Evolutionary conservation across 2,113 vertebrate genomes (phyloP).

Genomic region (Megaleporinus macrocephalus): DNA sequence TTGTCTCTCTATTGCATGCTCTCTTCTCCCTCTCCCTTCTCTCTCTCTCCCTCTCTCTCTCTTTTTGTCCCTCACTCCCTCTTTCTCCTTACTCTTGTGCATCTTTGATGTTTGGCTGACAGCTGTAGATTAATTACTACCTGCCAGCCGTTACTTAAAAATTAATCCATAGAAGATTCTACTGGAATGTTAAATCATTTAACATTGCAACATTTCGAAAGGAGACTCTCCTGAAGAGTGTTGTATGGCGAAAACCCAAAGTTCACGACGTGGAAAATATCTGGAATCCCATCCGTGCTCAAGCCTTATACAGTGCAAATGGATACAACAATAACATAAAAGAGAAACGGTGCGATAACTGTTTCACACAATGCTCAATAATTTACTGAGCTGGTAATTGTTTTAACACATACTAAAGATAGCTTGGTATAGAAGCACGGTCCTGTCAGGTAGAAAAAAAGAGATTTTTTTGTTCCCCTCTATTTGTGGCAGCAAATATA

Average conservation of each 20-base stretch:
- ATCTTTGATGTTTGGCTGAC: constrained; percentile 52
- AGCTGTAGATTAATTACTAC: constrained; percentile 57
- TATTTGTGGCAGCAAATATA: too few species aligned
- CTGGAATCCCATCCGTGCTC: neutral
- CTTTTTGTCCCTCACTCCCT: neutral
- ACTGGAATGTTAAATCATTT: constrained; percentile 49
- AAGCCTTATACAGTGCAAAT: neutral
- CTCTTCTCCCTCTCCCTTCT: neutral
- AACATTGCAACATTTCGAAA: constrained; percentile 44
- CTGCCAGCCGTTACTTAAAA: constrained; percentile 55
- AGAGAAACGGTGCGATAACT: neutral
- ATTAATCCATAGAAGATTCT: constrained; percentile 48
- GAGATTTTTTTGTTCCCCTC: too few species aligned
- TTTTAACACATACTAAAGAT: too few species aligned
- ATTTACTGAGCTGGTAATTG: too few species aligned
- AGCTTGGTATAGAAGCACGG: too few species aligned
- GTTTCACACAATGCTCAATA: too few species aligned
- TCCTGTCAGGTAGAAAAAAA: too few species aligned
- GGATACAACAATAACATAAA: neutral
- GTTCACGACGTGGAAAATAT: neutral
- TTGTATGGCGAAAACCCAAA: constrained; percentile 25
- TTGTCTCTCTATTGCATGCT: neutral
- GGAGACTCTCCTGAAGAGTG: constrained; percentile 17
- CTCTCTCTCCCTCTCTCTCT: neutral
- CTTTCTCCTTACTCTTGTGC: neutral